Conservation (phyloP, 2,113 vertebrate species). For the Rhinopomastus cyanomelas region DNA sequence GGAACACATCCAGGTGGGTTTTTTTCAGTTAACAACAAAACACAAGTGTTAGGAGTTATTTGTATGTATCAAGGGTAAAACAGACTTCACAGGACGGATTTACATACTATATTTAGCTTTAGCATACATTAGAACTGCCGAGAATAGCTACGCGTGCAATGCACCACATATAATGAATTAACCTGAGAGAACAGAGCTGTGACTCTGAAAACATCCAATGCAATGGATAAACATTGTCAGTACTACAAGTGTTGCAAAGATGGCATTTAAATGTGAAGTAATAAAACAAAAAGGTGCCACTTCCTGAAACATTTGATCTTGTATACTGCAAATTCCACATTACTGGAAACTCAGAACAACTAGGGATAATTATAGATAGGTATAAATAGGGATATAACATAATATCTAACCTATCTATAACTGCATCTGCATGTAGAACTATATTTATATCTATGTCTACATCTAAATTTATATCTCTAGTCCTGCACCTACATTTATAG, state of each 20-base stretch:
- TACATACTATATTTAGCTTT: constrained; percentile 47
- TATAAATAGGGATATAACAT: too few species aligned
- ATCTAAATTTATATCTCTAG: too few species aligned
- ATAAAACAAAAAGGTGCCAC: neutral
- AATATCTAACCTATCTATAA: neutral
- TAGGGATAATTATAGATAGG: too few species aligned
- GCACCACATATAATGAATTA: constrained; percentile 14
- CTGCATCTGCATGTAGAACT: neutral
- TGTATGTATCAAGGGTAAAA: neutral
- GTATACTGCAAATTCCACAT: neutral
- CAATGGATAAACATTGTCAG: neutral
- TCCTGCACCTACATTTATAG: too few species aligned
- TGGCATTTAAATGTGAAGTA: neutral
- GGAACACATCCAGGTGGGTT: too few species aligned
- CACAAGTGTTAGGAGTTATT: constrained; percentile 19
- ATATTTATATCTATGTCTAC: too few species aligned
- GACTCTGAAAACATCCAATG: neutral
- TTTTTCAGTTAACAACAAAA: neutral
- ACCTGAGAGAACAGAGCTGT: neutral
- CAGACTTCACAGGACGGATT: constrained; percentile 35
- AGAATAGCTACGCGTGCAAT: neutral
- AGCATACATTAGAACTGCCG: neutral
- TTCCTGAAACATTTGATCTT: neutral
- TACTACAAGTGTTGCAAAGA: neutral
- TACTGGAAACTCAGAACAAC: neutral